Evolutionary conservation across 92 coral and sea anemone species (phyloP).

Genomic region (Parazoanthus swiftii): DNA sequence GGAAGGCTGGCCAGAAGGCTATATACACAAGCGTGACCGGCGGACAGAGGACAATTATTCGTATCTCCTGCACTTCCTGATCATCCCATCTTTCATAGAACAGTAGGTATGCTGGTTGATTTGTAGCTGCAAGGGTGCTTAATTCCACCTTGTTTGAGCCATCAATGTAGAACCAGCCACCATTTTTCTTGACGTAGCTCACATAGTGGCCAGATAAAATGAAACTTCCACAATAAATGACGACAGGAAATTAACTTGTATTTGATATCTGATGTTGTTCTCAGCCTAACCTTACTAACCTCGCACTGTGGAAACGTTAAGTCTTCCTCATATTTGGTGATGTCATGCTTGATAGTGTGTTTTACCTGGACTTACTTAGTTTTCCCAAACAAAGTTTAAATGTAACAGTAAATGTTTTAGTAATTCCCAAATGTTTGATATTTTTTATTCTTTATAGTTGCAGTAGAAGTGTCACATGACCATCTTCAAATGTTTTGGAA

Average conservation of each 20-base stretch:
- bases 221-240: constrained; percentile 21
- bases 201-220: constrained; percentile 33
- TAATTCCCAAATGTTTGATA: too few relatives aligned
- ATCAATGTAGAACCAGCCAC: constrained; percentile 36
- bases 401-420: too few relatives aligned
- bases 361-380: too few relatives aligned
- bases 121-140: constrained; percentile 27
- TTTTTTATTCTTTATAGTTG: too few relatives aligned
- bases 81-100: constrained; percentile 36
- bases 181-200: constrained; percentile 26
- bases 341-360: not conserved
- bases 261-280: not conserved
- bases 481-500: too few relatives aligned
- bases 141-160: constrained; percentile 6
- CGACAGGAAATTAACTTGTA: constrained; percentile 13
- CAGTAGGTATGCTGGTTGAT: constrained; percentile 38
- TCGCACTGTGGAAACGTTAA: constrained; percentile 12
- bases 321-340: constrained; percentile 18
- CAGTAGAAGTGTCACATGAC: too few relatives aligned
- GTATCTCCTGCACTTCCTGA: constrained; percentile 19
- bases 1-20: too few relatives aligned
- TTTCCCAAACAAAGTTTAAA: too few relatives aligned
- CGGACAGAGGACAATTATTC: too few relatives aligned
- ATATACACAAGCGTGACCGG: too few relatives aligned
- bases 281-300: constrained; percentile 14